These are phyloP conservation scores for Probaryconus sp. DNA, from an alignment of 1,140 invertebrate species.

Conservation along the genomic window DNA sequence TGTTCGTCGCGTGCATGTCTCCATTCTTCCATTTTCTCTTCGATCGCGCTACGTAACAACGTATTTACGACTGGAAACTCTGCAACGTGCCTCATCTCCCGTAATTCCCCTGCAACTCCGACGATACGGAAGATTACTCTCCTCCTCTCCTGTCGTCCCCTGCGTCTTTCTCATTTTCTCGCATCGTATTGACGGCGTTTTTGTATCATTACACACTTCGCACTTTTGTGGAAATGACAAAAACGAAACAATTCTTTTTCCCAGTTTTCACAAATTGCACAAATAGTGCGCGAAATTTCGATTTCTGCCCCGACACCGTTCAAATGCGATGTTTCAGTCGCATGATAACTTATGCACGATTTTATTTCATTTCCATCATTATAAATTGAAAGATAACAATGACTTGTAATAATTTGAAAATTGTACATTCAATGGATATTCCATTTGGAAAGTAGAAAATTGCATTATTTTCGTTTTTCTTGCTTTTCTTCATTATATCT, in stretches of 20 bases:
- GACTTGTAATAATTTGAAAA: too few relatives aligned
- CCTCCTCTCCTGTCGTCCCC: slow-evolving; percentile 48
- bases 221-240: slow-evolving; percentile 38
- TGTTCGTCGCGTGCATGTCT: slow-evolving; percentile 22
- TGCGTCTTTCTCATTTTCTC: slow-evolving; percentile 49
- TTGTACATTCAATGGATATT: too few relatives aligned
- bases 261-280: neutral
- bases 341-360: too few relatives aligned
- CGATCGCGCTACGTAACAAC: slow-evolving; percentile 52
- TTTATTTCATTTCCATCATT: too few relatives aligned
- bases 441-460: too few relatives aligned
- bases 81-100: slow-evolving; percentile 34
- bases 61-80: slow-evolving; percentile 58
- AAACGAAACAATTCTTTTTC: slow-evolving; percentile 32
- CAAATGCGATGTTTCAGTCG: too few relatives aligned
- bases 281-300: slow-evolving; percentile 7
- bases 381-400: too few relatives aligned
- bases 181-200: slow-evolving; percentile 35
- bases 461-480: too few relatives aligned
- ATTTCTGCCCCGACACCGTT: neutral
- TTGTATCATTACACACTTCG: slow-evolving; percentile 46
- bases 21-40: slow-evolving; percentile 48
- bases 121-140: slow-evolving; percentile 51
- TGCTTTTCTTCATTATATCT: too few relatives aligned
- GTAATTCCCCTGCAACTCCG: slow-evolving; percentile 37